phyloP scores from a whole-genome alignment of 1,140 invertebrate species.

The Scaptomyza hsui region DNA sequence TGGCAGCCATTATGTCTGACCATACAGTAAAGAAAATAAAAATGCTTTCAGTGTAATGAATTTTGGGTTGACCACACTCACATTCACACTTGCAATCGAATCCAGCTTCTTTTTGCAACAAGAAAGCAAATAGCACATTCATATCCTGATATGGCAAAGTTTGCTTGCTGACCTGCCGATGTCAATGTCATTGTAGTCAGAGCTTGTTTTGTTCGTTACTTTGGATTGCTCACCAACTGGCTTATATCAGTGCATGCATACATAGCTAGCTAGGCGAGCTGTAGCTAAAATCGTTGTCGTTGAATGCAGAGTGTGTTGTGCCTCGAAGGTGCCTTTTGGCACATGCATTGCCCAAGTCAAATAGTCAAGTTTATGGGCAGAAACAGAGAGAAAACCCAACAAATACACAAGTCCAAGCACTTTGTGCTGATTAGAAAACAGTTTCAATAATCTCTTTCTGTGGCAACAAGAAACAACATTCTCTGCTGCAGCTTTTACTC shows the following conservation, averaged over 20 bases:
- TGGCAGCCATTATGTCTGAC: constrained; percentile 13
- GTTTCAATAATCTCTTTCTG: constrained; percentile 66
- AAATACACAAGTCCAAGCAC: constrained; percentile 48
- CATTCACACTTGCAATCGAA: background rate
- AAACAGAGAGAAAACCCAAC: constrained; percentile 20
- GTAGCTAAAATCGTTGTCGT: background rate
- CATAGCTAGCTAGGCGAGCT: too few species aligned
- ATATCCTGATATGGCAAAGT: constrained; percentile 42
- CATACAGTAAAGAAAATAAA: constrained; percentile 46
- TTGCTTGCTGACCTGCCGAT: constrained; percentile 43
- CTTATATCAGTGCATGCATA: constrained; percentile 28
- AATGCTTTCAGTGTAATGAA: constrained; percentile 72
- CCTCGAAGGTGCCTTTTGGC: constrained; percentile 47
- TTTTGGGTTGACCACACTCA: constrained; percentile 32
- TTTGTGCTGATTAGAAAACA: constrained; percentile 77
- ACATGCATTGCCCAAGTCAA: constrained; percentile 52
- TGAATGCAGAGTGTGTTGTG: background rate
- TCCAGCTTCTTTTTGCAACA: constrained; percentile 5
- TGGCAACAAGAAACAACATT: constrained; percentile 34
- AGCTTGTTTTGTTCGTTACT: background rate
- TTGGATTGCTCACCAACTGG: constrained; percentile 2
- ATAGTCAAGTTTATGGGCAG: constrained; percentile 55
- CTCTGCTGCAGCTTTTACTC: constrained; percentile 3
- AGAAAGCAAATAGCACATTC: constrained; percentile 56
- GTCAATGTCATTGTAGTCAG: constrained; percentile 52